Conservation (phyloP, 2,888 invertebrate species). For the Julus scanicus region DNA sequence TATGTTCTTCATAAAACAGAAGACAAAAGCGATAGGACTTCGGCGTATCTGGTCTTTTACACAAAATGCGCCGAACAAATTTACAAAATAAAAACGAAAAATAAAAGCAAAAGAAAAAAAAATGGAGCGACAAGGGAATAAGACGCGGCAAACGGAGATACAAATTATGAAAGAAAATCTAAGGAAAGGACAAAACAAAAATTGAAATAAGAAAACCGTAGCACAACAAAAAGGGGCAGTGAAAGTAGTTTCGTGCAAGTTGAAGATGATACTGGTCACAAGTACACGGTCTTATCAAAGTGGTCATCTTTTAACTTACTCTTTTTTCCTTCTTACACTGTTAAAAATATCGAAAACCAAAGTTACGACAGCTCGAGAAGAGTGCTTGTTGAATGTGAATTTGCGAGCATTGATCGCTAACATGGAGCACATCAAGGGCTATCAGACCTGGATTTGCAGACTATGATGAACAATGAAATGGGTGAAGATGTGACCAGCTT, state of each 20-base stretch:
- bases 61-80: neutral
- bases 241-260: neutral
- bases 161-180: neutral
- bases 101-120: neutral
- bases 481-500: too few relatives aligned
- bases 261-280: neutral
- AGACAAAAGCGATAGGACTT: neutral
- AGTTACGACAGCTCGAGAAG: neutral
- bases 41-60: neutral
- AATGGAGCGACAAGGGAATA: neutral
- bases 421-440: too few relatives aligned
- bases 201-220: neutral
- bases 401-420: too few relatives aligned
- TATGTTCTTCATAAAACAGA: slow-evolving; percentile 1
- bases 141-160: neutral
- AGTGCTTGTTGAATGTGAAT: neutral
- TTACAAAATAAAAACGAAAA: neutral
- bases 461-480: too few relatives aligned
- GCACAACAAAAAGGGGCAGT: neutral
- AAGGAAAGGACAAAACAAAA: neutral
- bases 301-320: too few relatives aligned
- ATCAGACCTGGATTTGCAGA: too few relatives aligned
- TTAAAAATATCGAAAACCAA: neutral
- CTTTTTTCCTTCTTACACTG: neutral
- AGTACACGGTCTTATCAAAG: neutral